phyloP scores from a whole-genome alignment of 2,888 invertebrate genomes.

The Melieria picta region DNA sequence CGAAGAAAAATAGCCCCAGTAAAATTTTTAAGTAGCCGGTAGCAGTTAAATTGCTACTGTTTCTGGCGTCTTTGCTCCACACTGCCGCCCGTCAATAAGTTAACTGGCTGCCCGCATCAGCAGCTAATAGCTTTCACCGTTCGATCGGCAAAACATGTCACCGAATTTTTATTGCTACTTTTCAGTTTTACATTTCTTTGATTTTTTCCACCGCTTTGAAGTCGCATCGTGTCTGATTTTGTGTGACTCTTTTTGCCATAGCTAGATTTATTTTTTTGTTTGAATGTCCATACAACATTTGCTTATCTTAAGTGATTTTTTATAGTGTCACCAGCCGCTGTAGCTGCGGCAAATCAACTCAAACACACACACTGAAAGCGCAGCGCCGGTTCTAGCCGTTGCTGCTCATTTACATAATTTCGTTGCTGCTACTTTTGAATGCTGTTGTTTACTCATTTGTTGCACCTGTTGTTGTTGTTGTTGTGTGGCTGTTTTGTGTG shows the following conservation, averaged over 20 bases:
- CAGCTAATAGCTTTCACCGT: background rate
- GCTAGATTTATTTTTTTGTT: slow-evolving; percentile 8
- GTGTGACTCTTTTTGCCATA: background rate
- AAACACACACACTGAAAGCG: background rate
- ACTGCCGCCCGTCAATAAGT: background rate
- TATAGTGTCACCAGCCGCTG: slow-evolving; percentile 42
- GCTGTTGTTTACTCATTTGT: background rate
- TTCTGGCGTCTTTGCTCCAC: background rate
- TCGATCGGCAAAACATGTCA: too few relatives aligned
- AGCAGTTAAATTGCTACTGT: background rate
- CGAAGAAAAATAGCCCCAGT: background rate
- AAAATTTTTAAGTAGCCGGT: background rate
- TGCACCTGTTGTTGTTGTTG: background rate
- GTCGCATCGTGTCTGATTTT: too few relatives aligned
- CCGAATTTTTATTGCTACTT: too few relatives aligned
- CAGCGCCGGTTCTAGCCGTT: background rate
- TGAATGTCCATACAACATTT: slow-evolving; percentile 39
- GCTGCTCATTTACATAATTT: background rate
- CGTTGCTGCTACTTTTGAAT: background rate
- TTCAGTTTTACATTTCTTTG: too few relatives aligned
- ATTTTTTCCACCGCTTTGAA: too few relatives aligned
- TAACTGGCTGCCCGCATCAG: background rate
- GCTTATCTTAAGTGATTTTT: slow-evolving; percentile 50
- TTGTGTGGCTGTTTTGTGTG: background rate
- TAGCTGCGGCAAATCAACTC: slow-evolving; percentile 16